Percentiles rank a stretch among this genome's conserved stretches.
phyloP scores from a whole-genome alignment of 1,140 invertebrate genomes.

The Alviniconcha marisindica region DNA sequence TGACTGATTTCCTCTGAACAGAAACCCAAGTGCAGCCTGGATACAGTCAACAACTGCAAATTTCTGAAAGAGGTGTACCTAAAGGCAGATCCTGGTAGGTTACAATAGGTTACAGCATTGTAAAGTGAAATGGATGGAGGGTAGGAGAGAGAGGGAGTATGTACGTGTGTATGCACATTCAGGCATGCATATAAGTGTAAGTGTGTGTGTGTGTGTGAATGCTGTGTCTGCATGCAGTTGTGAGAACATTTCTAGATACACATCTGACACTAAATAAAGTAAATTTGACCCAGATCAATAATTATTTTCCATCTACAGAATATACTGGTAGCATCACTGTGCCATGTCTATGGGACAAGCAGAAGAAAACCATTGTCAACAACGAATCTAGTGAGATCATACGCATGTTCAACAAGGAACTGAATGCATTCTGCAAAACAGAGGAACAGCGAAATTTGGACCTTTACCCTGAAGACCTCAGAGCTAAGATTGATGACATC shows the following conservation, averaged over 20 bases:
- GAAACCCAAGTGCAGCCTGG: slow-evolving; percentile 61
- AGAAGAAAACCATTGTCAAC: slow-evolving; percentile 67
- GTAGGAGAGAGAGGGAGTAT: too few relatives aligned
- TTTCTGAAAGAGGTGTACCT: slow-evolving; percentile 64
- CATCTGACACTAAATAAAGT: too few relatives aligned
- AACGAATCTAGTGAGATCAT: slow-evolving; percentile 74
- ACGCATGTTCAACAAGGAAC: slow-evolving; percentile 72
- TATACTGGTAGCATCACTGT: slow-evolving; percentile 66
- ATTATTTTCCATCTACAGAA: slow-evolving; percentile 44
- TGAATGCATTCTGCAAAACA: slow-evolving; percentile 70
- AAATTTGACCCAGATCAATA: too few relatives aligned
- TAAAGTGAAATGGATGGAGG: too few relatives aligned
- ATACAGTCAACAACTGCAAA: slow-evolving; percentile 64
- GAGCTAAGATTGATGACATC: slow-evolving; percentile 63
- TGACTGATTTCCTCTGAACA: too few relatives aligned
- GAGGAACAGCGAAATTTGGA: slow-evolving; percentile 65
- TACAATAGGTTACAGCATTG: too few relatives aligned
- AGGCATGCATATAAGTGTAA: neutral
- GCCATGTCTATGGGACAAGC: slow-evolving; percentile 71
- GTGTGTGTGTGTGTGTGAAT: too few relatives aligned
- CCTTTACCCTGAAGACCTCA: slow-evolving; percentile 66
- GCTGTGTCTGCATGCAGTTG: too few relatives aligned
- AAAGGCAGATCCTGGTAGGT: slow-evolving; percentile 61
- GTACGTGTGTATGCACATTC: neutral
- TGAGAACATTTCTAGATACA: too few relatives aligned